Conservation (phyloP, 2,797 vertebrate genomes). For the Tympanoctomys barrerae region DNA sequence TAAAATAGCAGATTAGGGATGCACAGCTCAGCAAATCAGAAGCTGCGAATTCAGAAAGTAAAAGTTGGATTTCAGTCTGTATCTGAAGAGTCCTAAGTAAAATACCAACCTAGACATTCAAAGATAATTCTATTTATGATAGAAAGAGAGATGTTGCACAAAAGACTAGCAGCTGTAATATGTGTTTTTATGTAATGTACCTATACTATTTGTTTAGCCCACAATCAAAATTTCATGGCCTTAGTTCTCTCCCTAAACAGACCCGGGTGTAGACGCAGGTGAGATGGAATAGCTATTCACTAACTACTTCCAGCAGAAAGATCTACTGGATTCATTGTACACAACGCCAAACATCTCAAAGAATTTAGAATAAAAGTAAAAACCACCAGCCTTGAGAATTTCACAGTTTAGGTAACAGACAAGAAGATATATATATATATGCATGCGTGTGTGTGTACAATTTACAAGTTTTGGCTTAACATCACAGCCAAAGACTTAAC, state of each 20-base stretch:
- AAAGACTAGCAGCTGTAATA: neutral
- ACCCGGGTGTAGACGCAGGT: neutral
- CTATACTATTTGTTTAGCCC: neutral
- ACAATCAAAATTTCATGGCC: neutral
- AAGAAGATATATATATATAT: neutral
- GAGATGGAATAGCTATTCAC: neutral
- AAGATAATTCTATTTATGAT: slow-evolving; percentile 58
- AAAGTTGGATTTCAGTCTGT: slow-evolving; percentile 67
- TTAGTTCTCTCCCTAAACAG: neutral
- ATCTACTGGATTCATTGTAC: neutral
- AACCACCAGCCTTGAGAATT: neutral
- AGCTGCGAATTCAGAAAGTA: slow-evolving; percentile 55
- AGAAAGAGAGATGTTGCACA: neutral
- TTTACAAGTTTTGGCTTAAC: neutral
- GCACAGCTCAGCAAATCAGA: slow-evolving; percentile 49
- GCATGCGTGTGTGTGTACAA: neutral
- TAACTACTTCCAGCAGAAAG: slow-evolving; percentile 27
- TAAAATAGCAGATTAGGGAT: slow-evolving; percentile 72
- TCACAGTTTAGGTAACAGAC: neutral
- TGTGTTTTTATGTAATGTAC: neutral
- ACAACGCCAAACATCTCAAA: slow-evolving; percentile 36
- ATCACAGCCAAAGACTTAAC: neutral
- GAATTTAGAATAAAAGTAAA: slow-evolving; percentile 27
- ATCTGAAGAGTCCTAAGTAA: slow-evolving; percentile 60
- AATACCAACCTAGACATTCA: slow-evolving; percentile 35